Evolutionary conservation across 2,797 vertebrate species (phyloP), one percentile per base, ranked within the genome.

Genomic region (Urocyon cinereoargenteus): DNA sequence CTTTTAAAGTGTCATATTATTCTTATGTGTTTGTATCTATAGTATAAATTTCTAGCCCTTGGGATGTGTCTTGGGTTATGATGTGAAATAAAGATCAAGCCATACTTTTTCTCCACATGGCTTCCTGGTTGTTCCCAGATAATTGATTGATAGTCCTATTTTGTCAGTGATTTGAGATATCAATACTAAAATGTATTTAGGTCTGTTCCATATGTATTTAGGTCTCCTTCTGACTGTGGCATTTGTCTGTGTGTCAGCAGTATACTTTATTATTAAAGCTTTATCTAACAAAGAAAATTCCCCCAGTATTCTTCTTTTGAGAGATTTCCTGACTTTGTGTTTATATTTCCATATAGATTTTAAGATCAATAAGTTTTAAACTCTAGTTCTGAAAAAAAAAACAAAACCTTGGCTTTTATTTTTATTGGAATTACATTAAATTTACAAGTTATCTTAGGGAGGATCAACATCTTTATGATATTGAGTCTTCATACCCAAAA

Each of bases 311-410:
- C 55, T 89, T 13, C 19, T 22, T 92, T 96, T 49, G 28, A 4
- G 72, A 89, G 19, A 92, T 89, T 92, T 84, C 14, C 10, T 79
- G 36, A 57, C 22, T 83, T 79, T 92, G 51, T 84, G 55, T 64
- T 89, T 88, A 53, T n/a, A 85, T 84, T 79, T 91, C 55, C 70
- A 72, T 49, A 78, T 84, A 61, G 21, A 91, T 34, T 78, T 95
- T 88, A 64, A 94, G 84, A 28, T 49, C 72, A 75, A 75, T 49
- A 49, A n/a, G 86, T 34, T 72, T 92, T 79, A 78, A 96, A 96
- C 36, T 55, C 49, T 72, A 64, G 36, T 89, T 57, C 49, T 91
- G 26, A 83, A 83, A 53, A 55, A 36, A 86, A 62, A 59, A 31
- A 79, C n/a, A 77, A 45, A 82, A 49, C 51, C 9, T 3, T 82